Evolutionary conservation across 2,113 vertebrate species (phyloP).

Genomic region (Grus americana): DNA sequence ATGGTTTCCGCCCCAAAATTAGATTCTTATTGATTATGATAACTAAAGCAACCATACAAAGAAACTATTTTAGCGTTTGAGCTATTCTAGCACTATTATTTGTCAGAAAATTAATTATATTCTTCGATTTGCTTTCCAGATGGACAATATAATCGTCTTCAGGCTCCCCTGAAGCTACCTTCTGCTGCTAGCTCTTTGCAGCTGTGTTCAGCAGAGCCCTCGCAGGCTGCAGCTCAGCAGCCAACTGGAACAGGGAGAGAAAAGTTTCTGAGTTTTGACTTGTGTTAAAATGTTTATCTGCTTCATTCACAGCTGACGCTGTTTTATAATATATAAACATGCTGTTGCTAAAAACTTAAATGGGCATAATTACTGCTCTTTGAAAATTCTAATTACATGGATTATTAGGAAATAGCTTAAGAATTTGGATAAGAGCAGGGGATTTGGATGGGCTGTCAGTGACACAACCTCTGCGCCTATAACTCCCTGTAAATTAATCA

Average conservation of each 20-base stretch:
- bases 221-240: not conserved
- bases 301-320: not conserved
- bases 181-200: not conserved
- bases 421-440: conserved; percentile 8
- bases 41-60: not conserved
- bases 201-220: not conserved
- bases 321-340: conserved; percentile 5
- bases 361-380: not conserved
- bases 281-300: not conserved
- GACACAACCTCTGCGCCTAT: not conserved
- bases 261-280: not conserved
- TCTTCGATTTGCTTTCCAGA: not conserved
- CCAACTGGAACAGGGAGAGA: not conserved
- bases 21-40: not conserved
- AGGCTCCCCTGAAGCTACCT: not conserved
- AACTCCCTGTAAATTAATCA: not conserved
- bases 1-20: not conserved
- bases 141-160: not conserved
- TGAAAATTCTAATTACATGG: conserved; percentile 34
- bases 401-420: conserved; percentile 45
- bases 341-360: conserved; percentile 45
- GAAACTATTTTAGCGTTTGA: not conserved
- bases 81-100: not conserved
- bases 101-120: not conserved
- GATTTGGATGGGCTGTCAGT: conserved; percentile 23